phyloP scores from a whole-genome alignment of 2,113 vertebrate species.

The Pandion haliaetus region DNA sequence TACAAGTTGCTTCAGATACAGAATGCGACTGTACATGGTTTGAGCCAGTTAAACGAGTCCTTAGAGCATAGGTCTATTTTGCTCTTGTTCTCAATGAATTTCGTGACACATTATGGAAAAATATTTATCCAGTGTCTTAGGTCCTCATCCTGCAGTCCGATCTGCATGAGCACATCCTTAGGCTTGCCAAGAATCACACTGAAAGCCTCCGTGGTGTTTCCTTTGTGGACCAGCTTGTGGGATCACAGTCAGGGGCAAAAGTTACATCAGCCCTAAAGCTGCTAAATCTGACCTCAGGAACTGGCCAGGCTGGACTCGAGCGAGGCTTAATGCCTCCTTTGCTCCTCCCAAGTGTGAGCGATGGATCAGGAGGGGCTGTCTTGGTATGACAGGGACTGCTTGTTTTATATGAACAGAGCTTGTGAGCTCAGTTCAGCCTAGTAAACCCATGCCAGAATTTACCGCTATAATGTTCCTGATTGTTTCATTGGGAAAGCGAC shows the following conservation, averaged over 20 bases:
- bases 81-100: background rate
- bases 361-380: background rate
- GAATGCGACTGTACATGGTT: accelerated
- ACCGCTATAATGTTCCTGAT: background rate
- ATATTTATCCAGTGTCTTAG: background rate
- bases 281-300: background rate
- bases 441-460: background rate
- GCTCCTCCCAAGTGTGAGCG: accelerated
- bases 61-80: background rate
- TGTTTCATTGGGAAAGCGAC: background rate
- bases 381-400: background rate
- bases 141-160: background rate
- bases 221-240: background rate
- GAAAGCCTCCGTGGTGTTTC: background rate
- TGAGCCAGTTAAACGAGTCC: background rate
- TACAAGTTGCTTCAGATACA: background rate
- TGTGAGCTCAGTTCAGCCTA: background rate
- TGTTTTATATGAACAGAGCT: background rate
- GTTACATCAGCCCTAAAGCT: background rate
- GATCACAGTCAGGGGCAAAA: background rate
- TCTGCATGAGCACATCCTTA: background rate
- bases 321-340: background rate
- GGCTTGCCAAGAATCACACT: background rate
- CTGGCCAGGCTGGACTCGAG: background rate
- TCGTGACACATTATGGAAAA: background rate